These are phyloP conservation scores for Potamilus streckersoni DNA, from an alignment of 1,140 invertebrate genomes.

Conservation along the genomic window DNA sequence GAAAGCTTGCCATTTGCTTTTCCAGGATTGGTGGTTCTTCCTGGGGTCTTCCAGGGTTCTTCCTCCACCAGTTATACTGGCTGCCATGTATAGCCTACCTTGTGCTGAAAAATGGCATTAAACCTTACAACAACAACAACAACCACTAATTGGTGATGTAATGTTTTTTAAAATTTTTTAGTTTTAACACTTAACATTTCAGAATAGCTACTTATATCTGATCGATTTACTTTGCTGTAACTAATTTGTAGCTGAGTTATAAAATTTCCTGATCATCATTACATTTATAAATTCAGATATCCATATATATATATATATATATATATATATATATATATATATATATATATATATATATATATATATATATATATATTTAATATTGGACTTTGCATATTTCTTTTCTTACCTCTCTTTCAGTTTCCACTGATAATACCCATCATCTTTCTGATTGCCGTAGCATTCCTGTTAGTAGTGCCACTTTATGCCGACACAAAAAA, in stretches of 20 bases:
- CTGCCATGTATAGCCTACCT: too few relatives aligned
- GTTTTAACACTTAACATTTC: neutral
- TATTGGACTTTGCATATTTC: neutral
- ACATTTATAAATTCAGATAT: neutral
- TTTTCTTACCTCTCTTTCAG: slow-evolving; percentile 53
- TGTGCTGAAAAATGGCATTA: too few relatives aligned
- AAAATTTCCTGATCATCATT: neutral
- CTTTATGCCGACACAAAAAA: slow-evolving; percentile 92
- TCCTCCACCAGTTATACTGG: too few relatives aligned
- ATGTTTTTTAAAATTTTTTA: neutral
- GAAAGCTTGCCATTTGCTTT: too few relatives aligned
- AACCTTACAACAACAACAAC: too few relatives aligned
- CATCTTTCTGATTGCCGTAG: slow-evolving; percentile 88
- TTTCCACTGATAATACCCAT: slow-evolving; percentile 85
- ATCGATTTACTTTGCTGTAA: too few relatives aligned
- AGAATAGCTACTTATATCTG: neutral
- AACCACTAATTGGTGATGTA: neutral
- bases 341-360: neutral
- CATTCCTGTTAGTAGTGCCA: slow-evolving; percentile 94
- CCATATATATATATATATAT: neutral
- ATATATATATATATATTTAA: neutral
- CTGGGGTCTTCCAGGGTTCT: too few relatives aligned
- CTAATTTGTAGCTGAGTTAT: too few relatives aligned
- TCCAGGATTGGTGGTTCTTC: too few relatives aligned
- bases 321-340: neutral